Conservation (phyloP, 2,888 invertebrate species). For the Tuta absoluta region DNA sequence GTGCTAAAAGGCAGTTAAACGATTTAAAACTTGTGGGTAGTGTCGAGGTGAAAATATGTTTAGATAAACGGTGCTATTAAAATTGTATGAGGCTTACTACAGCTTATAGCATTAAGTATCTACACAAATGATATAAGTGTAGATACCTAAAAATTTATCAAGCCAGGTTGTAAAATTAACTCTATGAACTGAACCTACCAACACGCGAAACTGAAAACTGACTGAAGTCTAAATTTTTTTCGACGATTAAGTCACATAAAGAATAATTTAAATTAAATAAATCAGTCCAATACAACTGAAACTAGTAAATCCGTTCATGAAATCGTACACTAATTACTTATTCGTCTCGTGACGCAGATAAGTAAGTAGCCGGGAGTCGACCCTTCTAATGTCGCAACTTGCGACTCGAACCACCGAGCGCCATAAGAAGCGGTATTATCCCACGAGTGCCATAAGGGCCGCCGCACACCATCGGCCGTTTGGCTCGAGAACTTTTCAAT, state of each 20-base stretch:
- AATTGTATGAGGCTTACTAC: not conserved
- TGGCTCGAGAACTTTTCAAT: too few species aligned
- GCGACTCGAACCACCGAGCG: not conserved
- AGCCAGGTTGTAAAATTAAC: too few species aligned
- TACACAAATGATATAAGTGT: too few species aligned
- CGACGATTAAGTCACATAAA: too few species aligned
- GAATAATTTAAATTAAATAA: not conserved
- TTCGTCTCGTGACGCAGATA: conserved; percentile 19
- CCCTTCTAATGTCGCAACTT: conserved; percentile 26
- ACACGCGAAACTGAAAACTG: too few species aligned
- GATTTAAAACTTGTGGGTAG: conserved; percentile 12
- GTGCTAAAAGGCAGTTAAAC: conserved; percentile 19
- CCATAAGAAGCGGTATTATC: conserved; percentile 29
- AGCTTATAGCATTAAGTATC: too few species aligned
- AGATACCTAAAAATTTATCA: too few species aligned
- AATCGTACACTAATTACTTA: not conserved
- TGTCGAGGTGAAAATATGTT: not conserved
- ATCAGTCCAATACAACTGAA: too few species aligned
- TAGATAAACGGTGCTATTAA: conserved; percentile 4
- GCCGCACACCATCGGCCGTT: too few species aligned
- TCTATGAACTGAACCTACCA: too few species aligned
- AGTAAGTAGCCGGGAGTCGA: conserved; percentile 21
- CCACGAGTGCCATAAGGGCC: too few species aligned
- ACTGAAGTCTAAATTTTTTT: too few species aligned
- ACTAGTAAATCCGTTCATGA: not conserved